Conservation (phyloP, 2,797 vertebrate genomes). For the Lemur catta region DNA sequence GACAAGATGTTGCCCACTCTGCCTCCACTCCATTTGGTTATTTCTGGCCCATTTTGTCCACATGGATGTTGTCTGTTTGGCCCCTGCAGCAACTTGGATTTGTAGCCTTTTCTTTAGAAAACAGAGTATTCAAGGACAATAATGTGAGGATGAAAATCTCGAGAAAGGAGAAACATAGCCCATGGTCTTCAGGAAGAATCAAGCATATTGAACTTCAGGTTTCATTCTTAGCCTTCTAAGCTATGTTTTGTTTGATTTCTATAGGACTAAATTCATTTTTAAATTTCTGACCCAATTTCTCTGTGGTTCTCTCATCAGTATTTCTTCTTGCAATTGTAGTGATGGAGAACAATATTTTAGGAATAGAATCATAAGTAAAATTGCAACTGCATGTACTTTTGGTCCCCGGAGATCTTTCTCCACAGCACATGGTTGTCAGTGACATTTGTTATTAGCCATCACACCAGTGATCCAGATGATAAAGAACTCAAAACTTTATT, state of each 20-base stretch:
- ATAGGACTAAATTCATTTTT: neutral
- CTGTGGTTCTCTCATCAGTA: neutral
- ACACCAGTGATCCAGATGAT: neutral
- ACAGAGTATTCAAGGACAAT: neutral
- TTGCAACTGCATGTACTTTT: neutral
- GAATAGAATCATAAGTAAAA: neutral
- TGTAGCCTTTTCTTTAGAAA: neutral
- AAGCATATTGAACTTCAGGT: rapidly evolving
- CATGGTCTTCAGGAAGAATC: neutral
- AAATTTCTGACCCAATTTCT: neutral
- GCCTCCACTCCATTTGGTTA: rapidly evolving
- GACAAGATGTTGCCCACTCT: rapidly evolving
- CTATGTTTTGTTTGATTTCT: neutral
- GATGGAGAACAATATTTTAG: neutral
- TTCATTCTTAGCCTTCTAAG: neutral
- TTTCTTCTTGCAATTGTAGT: neutral
- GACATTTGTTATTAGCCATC: neutral
- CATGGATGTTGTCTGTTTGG: neutral
- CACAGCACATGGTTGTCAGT: too few relatives aligned
- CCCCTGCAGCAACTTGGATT: neutral
- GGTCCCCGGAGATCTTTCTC: neutral
- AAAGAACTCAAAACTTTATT: neutral
- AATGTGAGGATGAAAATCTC: neutral
- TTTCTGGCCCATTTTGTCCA: neutral
- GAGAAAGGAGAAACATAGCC: neutral